phyloP scores from a whole-genome alignment of 2,113 vertebrate genomes.

The Oxyruncus cristatus region DNA sequence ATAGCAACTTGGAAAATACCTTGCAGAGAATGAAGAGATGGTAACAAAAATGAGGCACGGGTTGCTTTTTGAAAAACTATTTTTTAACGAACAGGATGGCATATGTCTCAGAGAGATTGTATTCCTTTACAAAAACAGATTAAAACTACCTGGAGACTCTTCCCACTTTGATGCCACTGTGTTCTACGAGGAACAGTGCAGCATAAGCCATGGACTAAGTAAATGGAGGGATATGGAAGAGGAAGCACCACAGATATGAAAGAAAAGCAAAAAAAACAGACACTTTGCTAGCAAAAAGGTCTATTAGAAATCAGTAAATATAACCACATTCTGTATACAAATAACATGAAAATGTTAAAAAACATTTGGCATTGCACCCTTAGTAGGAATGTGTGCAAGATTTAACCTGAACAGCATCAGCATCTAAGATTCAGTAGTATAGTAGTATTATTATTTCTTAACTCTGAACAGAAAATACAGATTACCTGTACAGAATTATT shows the following conservation, averaged over 20 bases:
- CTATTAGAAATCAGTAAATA: not conserved
- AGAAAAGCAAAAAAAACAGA: not conserved
- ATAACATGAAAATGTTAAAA: not conserved
- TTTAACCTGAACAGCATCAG: not conserved
- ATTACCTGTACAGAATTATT: not conserved
- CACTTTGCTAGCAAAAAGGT: not conserved
- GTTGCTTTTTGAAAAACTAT: not conserved
- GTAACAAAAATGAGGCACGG: not conserved
- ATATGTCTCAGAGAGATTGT: not conserved
- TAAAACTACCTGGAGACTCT: not conserved
- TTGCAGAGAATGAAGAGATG: not conserved
- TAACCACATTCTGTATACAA: not conserved
- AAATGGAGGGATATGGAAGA: not conserved
- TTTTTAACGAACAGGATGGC: not conserved
- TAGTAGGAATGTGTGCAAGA: not conserved
- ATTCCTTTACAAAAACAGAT: not conserved
- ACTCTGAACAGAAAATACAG: not conserved
- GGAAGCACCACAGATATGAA: not conserved
- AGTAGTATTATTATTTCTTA: not conserved
- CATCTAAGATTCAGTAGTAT: not conserved
- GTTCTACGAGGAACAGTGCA: not conserved
- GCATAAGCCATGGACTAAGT: accelerated
- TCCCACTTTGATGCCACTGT: not conserved
- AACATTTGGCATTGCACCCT: not conserved
- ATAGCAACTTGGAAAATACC: not conserved